These are phyloP conservation scores for Amorpha juglandis DNA, from an alignment of 2,888 invertebrate species.

Conservation along the genomic window DNA sequence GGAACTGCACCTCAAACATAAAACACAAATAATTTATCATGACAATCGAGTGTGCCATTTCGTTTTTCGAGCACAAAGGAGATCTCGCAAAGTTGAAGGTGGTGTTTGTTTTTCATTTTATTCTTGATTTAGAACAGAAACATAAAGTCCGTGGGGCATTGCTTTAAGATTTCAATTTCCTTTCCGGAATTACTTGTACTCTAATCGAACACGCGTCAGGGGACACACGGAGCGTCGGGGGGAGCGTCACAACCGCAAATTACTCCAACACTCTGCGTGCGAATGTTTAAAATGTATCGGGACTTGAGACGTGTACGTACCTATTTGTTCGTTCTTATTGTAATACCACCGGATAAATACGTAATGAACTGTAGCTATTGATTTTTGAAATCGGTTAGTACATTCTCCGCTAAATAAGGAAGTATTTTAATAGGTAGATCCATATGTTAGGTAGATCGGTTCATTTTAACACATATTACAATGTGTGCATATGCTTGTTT, in stretches of 20 bases:
- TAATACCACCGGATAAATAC: conserved; percentile 52
- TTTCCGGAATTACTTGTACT: conserved; percentile 83
- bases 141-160: conserved; percentile 79
- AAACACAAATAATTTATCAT: not conserved
- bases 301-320: conserved; percentile 17
- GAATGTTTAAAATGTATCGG: conserved; percentile 76
- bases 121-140: conserved; percentile 65
- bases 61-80: conserved; percentile 19
- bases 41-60: conserved; percentile 17
- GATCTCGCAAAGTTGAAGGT: conserved; percentile 34
- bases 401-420: not conserved
- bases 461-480: too few relatives aligned
- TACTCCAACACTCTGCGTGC: conserved; percentile 74
- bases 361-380: conserved; percentile 62
- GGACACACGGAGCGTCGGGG: conserved; percentile 56
- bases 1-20: not conserved
- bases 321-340: conserved; percentile 46
- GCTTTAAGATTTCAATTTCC: conserved; percentile 84
- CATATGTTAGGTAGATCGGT: too few relatives aligned
- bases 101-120: conserved; percentile 73
- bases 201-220: conserved; percentile 83
- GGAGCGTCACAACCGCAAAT: conserved; percentile 75
- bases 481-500: too few relatives aligned
- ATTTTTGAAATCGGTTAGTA: conserved; percentile 30
- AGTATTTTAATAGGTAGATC: not conserved